phyloP scores from a whole-genome alignment of 35 echinoderm and acorn worm genomes.

The Anneissia japonica region DNA sequence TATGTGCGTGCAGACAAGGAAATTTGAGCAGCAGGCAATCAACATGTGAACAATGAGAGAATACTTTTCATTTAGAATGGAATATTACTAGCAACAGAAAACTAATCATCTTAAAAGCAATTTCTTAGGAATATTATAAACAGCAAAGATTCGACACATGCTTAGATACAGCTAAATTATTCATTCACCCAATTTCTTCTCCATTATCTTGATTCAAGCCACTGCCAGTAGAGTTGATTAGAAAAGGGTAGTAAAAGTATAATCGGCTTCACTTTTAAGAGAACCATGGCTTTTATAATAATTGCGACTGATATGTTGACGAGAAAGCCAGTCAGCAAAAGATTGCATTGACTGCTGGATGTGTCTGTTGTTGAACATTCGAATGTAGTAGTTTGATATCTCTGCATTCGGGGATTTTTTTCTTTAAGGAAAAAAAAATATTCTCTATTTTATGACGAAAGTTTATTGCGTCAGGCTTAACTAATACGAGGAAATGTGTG shows the following conservation, averaged over 20 bases:
- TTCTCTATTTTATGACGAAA: too few species aligned
- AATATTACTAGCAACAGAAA: neutral
- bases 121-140: neutral
- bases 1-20: too few species aligned
- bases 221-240: neutral
- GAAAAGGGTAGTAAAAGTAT: neutral
- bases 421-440: too few species aligned
- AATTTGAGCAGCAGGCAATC: neutral
- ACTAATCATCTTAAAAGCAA: neutral
- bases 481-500: too few species aligned
- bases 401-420: too few species aligned
- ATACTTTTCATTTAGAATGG: neutral
- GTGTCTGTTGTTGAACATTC: too few species aligned
- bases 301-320: neutral
- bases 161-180: neutral
- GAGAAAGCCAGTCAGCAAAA: neutral
- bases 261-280: neutral
- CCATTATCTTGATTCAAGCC: neutral
- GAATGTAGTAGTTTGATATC: too few species aligned
- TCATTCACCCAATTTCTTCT: neutral
- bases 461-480: too few species aligned
- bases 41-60: neutral
- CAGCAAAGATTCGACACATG: neutral
- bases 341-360: too few species aligned
- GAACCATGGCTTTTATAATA: neutral